These are phyloP conservation scores for Neogale vison DNA, from an alignment of 2,113 vertebrate species.

Conservation along the genomic window DNA sequence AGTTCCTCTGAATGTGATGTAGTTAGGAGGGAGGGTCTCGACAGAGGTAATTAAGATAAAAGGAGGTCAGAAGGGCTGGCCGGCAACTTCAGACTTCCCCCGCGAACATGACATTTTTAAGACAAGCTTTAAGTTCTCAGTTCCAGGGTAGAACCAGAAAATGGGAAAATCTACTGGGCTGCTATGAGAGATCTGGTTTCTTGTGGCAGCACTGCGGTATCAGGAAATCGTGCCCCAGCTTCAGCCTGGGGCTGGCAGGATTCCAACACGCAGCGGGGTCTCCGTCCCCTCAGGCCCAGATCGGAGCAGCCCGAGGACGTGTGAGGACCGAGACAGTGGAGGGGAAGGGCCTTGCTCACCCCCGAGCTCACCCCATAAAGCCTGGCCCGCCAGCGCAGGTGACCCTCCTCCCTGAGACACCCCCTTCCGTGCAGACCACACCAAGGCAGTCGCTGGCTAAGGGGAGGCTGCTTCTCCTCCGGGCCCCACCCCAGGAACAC, in stretches of 20 bases:
- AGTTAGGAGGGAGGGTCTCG: neutral
- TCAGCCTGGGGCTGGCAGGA: neutral
- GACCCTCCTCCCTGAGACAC: neutral
- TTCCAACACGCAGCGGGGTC: neutral
- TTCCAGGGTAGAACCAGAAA: neutral
- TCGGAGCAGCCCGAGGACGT: neutral
- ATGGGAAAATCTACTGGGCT: neutral
- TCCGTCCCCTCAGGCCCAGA: neutral
- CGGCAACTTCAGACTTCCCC: fast-evolving
- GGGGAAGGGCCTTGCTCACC: neutral
- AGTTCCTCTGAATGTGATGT: neutral
- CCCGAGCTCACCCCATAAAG: neutral
- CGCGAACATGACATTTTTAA: neutral
- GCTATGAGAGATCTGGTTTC: neutral
- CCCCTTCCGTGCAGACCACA: too few species aligned
- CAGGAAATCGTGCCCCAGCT: neutral
- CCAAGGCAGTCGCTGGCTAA: neutral
- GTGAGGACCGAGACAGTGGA: neutral
- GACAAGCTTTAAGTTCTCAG: neutral
- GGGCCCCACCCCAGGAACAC: neutral
- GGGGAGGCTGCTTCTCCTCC: neutral
- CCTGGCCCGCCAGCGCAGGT: neutral
- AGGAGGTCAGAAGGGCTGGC: neutral
- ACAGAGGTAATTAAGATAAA: neutral
- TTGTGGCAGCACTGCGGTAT: neutral